These are phyloP conservation scores for Corythoichthys intestinalis DNA, from an alignment of 2,113 vertebrate species.

Conservation along the genomic window DNA sequence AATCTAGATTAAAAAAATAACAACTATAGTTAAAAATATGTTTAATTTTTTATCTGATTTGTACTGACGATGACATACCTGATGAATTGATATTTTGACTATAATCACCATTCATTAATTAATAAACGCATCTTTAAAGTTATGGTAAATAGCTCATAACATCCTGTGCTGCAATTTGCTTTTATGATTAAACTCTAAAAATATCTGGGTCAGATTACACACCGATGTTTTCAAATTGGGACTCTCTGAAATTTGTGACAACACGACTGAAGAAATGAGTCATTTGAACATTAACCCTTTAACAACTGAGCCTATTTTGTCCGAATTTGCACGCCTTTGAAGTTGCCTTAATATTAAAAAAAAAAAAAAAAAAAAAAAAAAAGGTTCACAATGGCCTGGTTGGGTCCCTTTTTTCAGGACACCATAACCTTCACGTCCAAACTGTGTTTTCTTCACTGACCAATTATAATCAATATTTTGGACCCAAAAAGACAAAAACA, in stretches of 20 bases:
- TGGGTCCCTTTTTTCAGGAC: too few species aligned
- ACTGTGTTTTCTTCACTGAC: too few species aligned
- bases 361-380: too few species aligned
- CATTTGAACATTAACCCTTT: slow-evolving; percentile 14
- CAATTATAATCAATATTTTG: too few species aligned
- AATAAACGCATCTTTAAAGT: slow-evolving; percentile 11
- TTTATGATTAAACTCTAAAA: slow-evolving; percentile 28
- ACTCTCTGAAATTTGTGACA: slow-evolving; percentile 9
- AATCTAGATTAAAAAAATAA: neutral
- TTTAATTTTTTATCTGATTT: neutral
- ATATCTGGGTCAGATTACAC: slow-evolving; percentile 31
- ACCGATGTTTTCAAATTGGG: slow-evolving; percentile 10
- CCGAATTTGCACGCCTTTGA: too few species aligned
- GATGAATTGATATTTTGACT: neutral
- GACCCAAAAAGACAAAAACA: too few species aligned
- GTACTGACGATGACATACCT: neutral
- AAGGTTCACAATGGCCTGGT: too few species aligned
- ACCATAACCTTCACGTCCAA: too few species aligned
- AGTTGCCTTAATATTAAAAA: too few species aligned
- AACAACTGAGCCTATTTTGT: neutral
- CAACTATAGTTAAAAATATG: too few species aligned
- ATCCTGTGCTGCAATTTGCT: slow-evolving; percentile 14
- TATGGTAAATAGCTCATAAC: slow-evolving; percentile 19
- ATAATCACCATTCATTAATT: neutral
- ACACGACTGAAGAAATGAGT: slow-evolving; percentile 17